A percentile compares a stretch with the other conserved stretches of the same genome.
phyloP scores from a whole-genome alignment of 1,140 invertebrate genomes.

The Aphelinus certus region DNA sequence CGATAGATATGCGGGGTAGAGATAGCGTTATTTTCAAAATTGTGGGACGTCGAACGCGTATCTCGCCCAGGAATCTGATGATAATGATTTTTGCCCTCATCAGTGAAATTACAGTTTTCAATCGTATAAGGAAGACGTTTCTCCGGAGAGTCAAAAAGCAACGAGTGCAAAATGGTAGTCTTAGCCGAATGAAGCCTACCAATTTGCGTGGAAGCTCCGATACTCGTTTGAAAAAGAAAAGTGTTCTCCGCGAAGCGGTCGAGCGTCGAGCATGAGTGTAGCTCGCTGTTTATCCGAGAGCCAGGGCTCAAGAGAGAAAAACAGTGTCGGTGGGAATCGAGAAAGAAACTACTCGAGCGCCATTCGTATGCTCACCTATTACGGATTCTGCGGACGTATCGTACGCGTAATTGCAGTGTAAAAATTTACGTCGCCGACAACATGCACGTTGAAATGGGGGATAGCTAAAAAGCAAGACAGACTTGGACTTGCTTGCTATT shows the following conservation, averaged over 20 bases:
- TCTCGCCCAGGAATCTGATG: no score
- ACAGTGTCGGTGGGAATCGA: background rate
- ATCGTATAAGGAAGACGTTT: background rate
- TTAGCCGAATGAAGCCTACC: constrained; percentile 6
- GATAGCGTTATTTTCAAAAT: no score
- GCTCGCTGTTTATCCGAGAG: constrained; percentile 12
- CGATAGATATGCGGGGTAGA: no score
- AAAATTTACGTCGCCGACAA: constrained; percentile 39
- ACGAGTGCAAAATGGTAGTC: background rate
- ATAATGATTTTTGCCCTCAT: no score
- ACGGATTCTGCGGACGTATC: constrained; percentile 36
- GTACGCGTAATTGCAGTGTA: constrained; percentile 40
- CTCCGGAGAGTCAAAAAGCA: constrained; percentile 7
- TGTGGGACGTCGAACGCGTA: no score
- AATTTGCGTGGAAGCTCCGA: constrained; percentile 24
- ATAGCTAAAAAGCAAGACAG: constrained; percentile 15
- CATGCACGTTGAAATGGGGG: background rate
- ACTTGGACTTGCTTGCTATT: background rate
- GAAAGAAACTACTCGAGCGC: constrained; percentile 37
- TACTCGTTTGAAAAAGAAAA: constrained; percentile 15
- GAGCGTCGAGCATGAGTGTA: background rate
- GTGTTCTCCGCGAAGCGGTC: constrained; percentile 28
- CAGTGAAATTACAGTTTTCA: background rate
- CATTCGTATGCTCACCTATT: constrained; percentile 41
- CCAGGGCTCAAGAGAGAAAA: background rate